These are phyloP conservation scores for Melanerpes formicivorus DNA, from an alignment of 2,113 vertebrate species.

Conservation along the genomic window DNA sequence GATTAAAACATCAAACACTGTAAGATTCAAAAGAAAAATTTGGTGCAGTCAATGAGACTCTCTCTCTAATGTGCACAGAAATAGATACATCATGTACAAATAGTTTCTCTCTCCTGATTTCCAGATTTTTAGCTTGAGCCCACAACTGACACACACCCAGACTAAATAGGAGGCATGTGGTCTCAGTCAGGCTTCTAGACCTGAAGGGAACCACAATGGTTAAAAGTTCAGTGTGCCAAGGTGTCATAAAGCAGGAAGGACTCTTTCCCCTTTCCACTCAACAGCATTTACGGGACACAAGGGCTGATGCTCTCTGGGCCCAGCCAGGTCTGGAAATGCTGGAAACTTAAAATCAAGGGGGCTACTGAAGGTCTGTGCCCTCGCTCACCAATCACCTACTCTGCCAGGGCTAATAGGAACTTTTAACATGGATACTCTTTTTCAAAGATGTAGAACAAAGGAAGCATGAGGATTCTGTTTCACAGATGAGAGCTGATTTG, in stretches of 20 bases:
- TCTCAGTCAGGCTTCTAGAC: background rate
- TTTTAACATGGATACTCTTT: background rate
- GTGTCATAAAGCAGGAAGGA: background rate
- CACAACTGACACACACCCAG: background rate
- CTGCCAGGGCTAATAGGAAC: background rate
- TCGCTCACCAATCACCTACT: background rate
- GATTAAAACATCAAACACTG: slow-evolving; percentile 5
- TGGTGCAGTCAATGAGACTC: background rate
- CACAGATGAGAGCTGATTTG: background rate
- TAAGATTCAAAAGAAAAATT: background rate
- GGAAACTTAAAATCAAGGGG: background rate
- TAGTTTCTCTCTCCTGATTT: background rate
- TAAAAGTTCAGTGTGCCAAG: background rate
- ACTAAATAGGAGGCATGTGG: background rate
- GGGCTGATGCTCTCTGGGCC: background rate
- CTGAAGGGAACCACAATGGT: background rate
- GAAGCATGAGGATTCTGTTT: background rate
- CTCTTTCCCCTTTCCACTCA: background rate
- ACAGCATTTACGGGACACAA: no score
- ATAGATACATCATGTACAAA: background rate
- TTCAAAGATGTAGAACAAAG: background rate
- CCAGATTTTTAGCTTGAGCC: background rate
- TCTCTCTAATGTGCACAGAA: background rate
- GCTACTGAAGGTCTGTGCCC: background rate
- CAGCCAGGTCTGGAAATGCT: background rate